Evolutionary conservation across 53 echinoderm and acorn worm genomes (phyloP).

Genomic region (Luidia sarsii): DNA sequence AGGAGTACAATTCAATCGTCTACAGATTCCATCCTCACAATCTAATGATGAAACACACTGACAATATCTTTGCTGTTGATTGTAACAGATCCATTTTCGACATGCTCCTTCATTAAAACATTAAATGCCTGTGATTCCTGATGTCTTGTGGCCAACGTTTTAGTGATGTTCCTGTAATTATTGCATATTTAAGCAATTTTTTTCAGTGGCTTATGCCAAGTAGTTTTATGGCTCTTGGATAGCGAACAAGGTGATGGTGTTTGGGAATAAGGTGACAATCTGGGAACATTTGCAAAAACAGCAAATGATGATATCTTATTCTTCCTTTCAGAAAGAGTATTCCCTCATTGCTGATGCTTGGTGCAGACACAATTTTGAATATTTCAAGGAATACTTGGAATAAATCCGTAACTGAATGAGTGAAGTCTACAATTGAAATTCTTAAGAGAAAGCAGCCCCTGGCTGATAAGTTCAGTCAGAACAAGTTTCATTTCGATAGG

Average conservation of each 20-base stretch:
- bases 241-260: slow-evolving; percentile 61
- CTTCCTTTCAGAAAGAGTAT: no score
- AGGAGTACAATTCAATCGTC: no score
- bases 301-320: slow-evolving; percentile 59
- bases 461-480: not conserved
- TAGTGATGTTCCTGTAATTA: slow-evolving; percentile 55
- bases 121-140: slow-evolving; percentile 26
- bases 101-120: no score
- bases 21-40: no score
- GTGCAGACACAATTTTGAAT: slow-evolving; percentile 45
- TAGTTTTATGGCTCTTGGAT: slow-evolving; percentile 7
- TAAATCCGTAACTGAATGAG: slow-evolving; percentile 55
- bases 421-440: slow-evolving; percentile 32
- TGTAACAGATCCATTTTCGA: no score
- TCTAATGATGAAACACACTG: no score
- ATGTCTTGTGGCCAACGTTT: slow-evolving; percentile 49
- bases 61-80: no score
- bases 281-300: slow-evolving; percentile 32
- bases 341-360: not conserved
- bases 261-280: slow-evolving; percentile 57
- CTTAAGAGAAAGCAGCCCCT: slow-evolving; percentile 2
- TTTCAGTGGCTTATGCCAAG: slow-evolving; percentile 58
- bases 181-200: slow-evolving; percentile 36
- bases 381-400: slow-evolving; percentile 42
- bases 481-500: slow-evolving; percentile 43